phyloP scores from a whole-genome alignment of 2,888 invertebrate species.

The Alviniconcha strummeri region DNA sequence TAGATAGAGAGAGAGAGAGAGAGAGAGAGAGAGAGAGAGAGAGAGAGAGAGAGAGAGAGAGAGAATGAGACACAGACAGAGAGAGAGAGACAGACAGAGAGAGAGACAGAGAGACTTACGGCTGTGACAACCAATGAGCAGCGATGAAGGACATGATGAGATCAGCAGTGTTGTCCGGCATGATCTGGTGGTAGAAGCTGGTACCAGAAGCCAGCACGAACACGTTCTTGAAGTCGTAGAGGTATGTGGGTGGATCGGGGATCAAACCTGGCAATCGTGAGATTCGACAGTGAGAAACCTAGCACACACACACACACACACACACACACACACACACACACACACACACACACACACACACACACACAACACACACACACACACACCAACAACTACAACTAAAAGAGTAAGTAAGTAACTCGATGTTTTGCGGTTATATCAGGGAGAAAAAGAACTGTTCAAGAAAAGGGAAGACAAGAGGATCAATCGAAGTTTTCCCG shows the following conservation, averaged over 20 bases:
- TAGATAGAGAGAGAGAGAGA: too few species aligned
- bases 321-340: constrained; percentile 7
- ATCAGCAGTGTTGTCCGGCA: constrained; percentile 11
- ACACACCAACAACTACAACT: background rate
- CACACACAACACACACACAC: background rate
- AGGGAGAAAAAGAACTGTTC: too few species aligned
- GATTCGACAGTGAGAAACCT: background rate
- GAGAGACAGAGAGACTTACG: background rate
- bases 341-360: background rate
- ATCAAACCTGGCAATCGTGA: constrained; percentile 7
- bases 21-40: too few species aligned
- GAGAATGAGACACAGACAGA: too few species aligned
- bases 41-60: too few species aligned
- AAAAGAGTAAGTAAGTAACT: background rate
- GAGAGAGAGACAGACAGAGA: too few species aligned
- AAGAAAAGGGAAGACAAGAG: too few species aligned
- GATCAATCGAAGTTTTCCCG: too few species aligned
- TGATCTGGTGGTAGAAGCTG: constrained; percentile 26
- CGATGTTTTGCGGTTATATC: too few species aligned
- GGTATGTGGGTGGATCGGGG: constrained; percentile 19
- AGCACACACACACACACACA: constrained; percentile 5
- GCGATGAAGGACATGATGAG: constrained; percentile 25
- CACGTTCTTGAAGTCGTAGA: constrained; percentile 20
- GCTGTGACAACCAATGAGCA: background rate
- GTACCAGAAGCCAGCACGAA: constrained; percentile 20